A percentile compares a stretch with the other conserved stretches of the same genome.
Conservation (phyloP, 2,888 invertebrate species). For the Apamea monoglypha region DNA sequence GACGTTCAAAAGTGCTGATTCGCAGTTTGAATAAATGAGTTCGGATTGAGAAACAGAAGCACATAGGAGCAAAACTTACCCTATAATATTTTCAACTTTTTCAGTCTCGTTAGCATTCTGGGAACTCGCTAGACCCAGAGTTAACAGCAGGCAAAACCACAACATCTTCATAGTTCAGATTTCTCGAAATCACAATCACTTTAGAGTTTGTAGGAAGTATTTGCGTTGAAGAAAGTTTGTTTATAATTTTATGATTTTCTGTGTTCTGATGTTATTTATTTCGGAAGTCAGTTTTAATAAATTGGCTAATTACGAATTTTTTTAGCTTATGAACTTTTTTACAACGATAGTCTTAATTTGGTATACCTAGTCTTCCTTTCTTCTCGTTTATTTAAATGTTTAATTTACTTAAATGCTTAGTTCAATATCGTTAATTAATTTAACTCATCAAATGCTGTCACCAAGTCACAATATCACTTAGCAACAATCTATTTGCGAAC, state of each 20-base stretch:
- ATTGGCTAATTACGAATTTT: neutral
- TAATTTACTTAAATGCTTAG: neutral
- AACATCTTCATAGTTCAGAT: slow-evolving; percentile 62
- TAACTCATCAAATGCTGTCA: neutral
- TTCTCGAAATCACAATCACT: slow-evolving; percentile 35
- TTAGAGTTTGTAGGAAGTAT: neutral
- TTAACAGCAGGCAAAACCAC: slow-evolving; percentile 60
- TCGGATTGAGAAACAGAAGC: too few relatives aligned
- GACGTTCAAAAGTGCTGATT: too few relatives aligned
- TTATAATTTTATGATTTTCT: slow-evolving; percentile 21
- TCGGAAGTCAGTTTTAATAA: neutral
- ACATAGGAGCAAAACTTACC: slow-evolving; percentile 45
- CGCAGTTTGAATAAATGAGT: too few relatives aligned
- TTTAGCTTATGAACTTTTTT: neutral
- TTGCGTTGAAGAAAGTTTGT: slow-evolving; percentile 9
- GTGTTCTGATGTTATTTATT: neutral
- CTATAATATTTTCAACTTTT: slow-evolving; percentile 34
- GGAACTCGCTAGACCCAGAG: slow-evolving; percentile 56
- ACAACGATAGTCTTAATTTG: neutral
- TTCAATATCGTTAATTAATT: slow-evolving; percentile 8
- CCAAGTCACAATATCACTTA: slow-evolving; percentile 23
- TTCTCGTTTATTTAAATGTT: neutral
- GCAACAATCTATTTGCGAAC: slow-evolving; percentile 36
- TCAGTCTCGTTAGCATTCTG: slow-evolving; percentile 47
- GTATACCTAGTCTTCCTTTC: neutral